A percentile compares a stretch with the other conserved stretches of the same genome.
phyloP scores from a whole-genome alignment of 2,888 invertebrate species.

The Meghimatium bilineatum region DNA sequence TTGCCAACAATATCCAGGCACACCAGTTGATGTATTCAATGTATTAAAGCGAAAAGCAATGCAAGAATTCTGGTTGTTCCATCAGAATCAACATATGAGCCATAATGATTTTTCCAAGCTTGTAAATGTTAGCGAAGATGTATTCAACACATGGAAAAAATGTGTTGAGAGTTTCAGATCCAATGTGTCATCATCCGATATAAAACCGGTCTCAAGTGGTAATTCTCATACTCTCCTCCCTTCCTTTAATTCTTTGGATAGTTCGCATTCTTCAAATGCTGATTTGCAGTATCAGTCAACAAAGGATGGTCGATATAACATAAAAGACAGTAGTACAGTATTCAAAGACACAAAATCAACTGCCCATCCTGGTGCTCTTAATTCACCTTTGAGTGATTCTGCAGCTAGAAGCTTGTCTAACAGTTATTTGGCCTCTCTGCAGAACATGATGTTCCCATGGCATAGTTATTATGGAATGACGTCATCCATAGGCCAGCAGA shows the following conservation, averaged over 20 bases:
- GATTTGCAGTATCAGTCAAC: constrained; percentile 1
- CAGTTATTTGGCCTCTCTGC: constrained; percentile 42
- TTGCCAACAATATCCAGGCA: constrained; percentile 46
- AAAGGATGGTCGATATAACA: constrained; percentile 1
- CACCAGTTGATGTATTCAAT: constrained; percentile 49
- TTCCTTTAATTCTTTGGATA: constrained; percentile 29
- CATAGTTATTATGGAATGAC: constrained; percentile 43
- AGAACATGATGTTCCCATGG: constrained; percentile 49
- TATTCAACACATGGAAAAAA: constrained; percentile 41
- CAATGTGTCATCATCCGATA: constrained; percentile 8
- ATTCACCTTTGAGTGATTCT: constrained; percentile 34
- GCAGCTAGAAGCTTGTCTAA: constrained; percentile 37
- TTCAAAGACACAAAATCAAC: constrained; percentile 28
- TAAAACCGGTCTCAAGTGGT: constrained; percentile 26
- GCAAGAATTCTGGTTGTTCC: constrained; percentile 47
- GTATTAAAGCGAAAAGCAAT: constrained; percentile 40
- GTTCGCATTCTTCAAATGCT: constrained; percentile 10
- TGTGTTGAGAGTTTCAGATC: constrained; percentile 36
- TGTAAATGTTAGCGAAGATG: constrained; percentile 39
- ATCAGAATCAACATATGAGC: constrained; percentile 47
- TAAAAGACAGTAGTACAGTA: not conserved
- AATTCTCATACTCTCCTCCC: constrained; percentile 6
- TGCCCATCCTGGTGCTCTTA: constrained; percentile 7
- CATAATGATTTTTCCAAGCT: constrained; percentile 44
- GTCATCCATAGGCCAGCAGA: constrained; percentile 37